These are phyloP conservation scores for Sorex maritimensis DNA, from an alignment of 2,797 vertebrate species.

Conservation along the genomic window DNA sequence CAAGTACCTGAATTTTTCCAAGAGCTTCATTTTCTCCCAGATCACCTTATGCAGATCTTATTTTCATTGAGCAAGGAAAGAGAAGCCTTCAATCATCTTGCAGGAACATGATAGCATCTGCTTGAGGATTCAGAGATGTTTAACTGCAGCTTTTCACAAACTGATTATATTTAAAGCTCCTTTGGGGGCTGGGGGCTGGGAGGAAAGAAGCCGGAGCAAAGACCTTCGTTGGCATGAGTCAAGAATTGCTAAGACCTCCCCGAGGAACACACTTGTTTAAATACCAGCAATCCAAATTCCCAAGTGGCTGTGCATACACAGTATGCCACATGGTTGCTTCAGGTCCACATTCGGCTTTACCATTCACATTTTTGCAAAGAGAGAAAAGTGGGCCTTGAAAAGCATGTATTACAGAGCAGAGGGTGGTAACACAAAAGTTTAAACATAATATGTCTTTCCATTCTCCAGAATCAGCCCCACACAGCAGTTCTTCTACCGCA, in stretches of 20 bases:
- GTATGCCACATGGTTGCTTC: conserved; percentile 63
- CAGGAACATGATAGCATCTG: conserved; percentile 78
- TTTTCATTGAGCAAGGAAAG: conserved; percentile 65
- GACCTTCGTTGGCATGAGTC: conserved; percentile 78
- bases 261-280: conserved; percentile 76
- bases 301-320: conserved; percentile 65
- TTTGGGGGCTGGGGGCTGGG: conserved; percentile 82
- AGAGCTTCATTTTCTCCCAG: conserved; percentile 56
- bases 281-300: conserved; percentile 75
- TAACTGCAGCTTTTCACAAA: conserved; percentile 90
- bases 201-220: conserved; percentile 77
- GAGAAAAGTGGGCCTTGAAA: conserved; percentile 62
- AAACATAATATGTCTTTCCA: conserved; percentile 75
- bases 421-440: conserved; percentile 67
- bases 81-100: conserved; percentile 69
- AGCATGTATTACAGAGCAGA: conserved; percentile 29
- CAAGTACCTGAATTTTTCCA: conserved; percentile 43
- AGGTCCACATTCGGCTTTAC: conserved; percentile 60
- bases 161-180: conserved; percentile 90
- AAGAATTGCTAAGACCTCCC: conserved; percentile 73
- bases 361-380: conserved; percentile 50
- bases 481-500: conserved; percentile 63
- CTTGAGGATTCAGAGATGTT: conserved; percentile 82
- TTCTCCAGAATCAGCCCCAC: conserved; percentile 76
- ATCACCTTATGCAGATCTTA: conserved; percentile 48